A percentile compares a stretch with the other conserved stretches of the same genome.
phyloP scores from a whole-genome alignment of 2,888 invertebrate genomes.

The Spilosoma lubricipeda region DNA sequence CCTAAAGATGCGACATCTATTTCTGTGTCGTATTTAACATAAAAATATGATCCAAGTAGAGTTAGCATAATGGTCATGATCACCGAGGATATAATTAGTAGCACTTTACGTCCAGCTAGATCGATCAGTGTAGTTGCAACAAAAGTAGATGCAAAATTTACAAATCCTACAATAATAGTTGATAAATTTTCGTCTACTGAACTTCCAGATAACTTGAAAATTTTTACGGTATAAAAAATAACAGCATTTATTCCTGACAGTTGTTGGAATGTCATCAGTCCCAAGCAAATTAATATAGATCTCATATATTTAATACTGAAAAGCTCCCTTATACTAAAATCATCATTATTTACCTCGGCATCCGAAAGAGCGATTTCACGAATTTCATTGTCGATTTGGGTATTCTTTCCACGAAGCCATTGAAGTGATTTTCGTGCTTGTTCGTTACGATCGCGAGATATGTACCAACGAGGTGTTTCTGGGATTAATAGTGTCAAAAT shows the following conservation, averaged over 20 bases:
- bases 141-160: slow-evolving; percentile 96
- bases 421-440: slow-evolving; percentile 92
- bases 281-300: slow-evolving; percentile 93
- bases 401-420: slow-evolving; percentile 93
- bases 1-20: slow-evolving; percentile 87
- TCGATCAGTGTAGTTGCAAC: slow-evolving; percentile 95
- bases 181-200: slow-evolving; percentile 91
- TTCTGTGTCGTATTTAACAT: slow-evolving; percentile 79
- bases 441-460: slow-evolving; percentile 91
- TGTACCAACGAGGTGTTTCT: slow-evolving; percentile 97
- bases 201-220: slow-evolving; percentile 95
- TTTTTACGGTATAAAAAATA: slow-evolving; percentile 96
- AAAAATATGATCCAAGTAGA: slow-evolving; percentile 92
- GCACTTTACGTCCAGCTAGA: slow-evolving; percentile 93
- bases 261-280: slow-evolving; percentile 98
- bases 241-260: slow-evolving; percentile 98
- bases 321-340: slow-evolving; percentile 88
- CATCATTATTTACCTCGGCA: slow-evolving; percentile 88
- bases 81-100: slow-evolving; percentile 93
- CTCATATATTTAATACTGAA: slow-evolving; percentile 90
- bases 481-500: slow-evolving; percentile 94
- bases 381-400: slow-evolving; percentile 92
- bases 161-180: slow-evolving; percentile 95
- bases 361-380: slow-evolving; percentile 90
- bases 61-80: slow-evolving; percentile 92